Conservation (phyloP, 2,113 vertebrate genomes). For the Melanerpes formicivorus region DNA sequence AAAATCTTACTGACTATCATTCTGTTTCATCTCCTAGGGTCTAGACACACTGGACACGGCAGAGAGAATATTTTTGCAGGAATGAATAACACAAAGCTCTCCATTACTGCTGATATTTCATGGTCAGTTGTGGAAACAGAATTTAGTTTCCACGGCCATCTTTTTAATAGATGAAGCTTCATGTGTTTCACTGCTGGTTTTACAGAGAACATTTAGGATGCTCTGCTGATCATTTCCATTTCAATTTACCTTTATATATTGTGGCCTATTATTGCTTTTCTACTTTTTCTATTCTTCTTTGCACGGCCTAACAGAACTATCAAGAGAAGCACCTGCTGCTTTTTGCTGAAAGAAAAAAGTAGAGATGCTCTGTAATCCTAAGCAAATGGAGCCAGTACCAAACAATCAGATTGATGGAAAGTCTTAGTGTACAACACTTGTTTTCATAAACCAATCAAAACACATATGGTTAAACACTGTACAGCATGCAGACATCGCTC, state of each 20-base stretch:
- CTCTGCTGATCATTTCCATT: slow-evolving; percentile 1
- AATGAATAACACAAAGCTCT: not conserved
- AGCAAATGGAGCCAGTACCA: slow-evolving; percentile 23
- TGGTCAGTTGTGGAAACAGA: not conserved
- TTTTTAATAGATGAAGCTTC: not conserved
- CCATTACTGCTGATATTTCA: not conserved
- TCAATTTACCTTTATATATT: not conserved
- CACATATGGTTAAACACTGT: slow-evolving; percentile 19
- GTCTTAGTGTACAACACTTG: slow-evolving; percentile 1
- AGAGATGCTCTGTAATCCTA: not conserved
- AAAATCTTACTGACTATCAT: not conserved
- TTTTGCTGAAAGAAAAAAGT: slow-evolving; percentile 8
- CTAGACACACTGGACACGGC: not conserved
- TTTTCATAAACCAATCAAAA: slow-evolving; percentile 46
- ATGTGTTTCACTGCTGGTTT: not conserved
- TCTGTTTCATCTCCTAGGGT: not conserved
- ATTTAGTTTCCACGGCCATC: not conserved
- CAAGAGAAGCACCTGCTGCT: slow-evolving; percentile 46
- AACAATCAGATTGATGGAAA: slow-evolving; percentile 42
- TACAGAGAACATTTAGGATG: not conserved
- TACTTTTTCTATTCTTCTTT: not conserved
- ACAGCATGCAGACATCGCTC: not conserved
- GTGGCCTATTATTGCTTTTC: slow-evolving; percentile 1
- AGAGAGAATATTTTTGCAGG: not conserved
- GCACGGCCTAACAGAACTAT: slow-evolving; percentile 33